phyloP scores from a whole-genome alignment of 2,888 invertebrate species.

The Osedax frankpressi region DNA sequence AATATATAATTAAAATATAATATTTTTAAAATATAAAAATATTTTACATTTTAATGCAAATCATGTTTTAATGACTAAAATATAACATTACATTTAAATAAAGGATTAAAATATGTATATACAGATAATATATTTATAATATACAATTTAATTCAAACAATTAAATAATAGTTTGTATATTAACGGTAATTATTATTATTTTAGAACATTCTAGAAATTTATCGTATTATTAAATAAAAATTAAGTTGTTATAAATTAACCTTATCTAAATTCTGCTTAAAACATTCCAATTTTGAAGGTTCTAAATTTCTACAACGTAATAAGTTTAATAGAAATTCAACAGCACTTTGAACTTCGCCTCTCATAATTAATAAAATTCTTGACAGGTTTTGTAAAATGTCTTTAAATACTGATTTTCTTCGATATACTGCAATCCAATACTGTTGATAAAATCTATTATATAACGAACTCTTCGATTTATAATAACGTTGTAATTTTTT shows the following conservation, averaged over 20 bases:
- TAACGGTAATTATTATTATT: too few species aligned
- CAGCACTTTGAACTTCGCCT: slow-evolving; percentile 35
- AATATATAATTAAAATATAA: neutral
- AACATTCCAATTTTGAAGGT: slow-evolving; percentile 19
- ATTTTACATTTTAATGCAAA: too few species aligned
- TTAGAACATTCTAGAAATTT: too few species aligned
- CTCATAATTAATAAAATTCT: slow-evolving; percentile 30
- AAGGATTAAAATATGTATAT: too few species aligned
- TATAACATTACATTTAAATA: too few species aligned
- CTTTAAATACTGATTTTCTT: neutral
- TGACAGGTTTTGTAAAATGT: neutral
- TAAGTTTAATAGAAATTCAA: slow-evolving; percentile 26
- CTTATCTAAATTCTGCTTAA: slow-evolving; percentile 22
- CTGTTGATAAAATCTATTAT: neutral
- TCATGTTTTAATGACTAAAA: too few species aligned
- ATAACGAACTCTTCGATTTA: neutral
- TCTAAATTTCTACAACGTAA: slow-evolving; percentile 22
- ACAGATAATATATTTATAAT: too few species aligned
- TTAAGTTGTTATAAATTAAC: neutral
- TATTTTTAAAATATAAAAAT: neutral
- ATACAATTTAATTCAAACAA: too few species aligned
- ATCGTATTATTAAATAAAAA: too few species aligned
- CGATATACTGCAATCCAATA: neutral
- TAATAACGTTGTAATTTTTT: too few species aligned
- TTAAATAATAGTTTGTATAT: too few species aligned